Base-by-base conservation (phyloP, 2,113 vertebrate species). In the Macquaria ambigua region DNA sequence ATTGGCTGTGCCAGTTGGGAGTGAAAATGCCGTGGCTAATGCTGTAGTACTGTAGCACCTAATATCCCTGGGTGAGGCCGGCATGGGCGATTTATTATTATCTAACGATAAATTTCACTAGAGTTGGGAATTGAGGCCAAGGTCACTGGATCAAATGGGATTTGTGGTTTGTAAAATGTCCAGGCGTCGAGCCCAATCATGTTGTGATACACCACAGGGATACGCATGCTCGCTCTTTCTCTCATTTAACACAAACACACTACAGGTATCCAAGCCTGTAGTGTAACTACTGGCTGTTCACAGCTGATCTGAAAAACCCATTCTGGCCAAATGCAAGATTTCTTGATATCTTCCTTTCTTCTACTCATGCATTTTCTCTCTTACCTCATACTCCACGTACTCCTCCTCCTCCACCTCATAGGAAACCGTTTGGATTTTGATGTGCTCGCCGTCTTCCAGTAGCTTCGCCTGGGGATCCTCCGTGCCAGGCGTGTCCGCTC, bases 351-450 rank as follows among this genome's bases (percentile, higher is more conserved):
- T 46, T 3, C 4, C 46, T 48, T 63, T 62, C 46, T 61, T 68
- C 37, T 37, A 31, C 43, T 28, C n/a, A 25, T 66, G 28, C 6
- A 46, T 64, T 48, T 56, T 67, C 68, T 64, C 34, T 43, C 92
- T 95, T 94, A 97, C 97, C 96, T 98, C 97, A 0, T 96, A 98
- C 86, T 97, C 97, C 69, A 97, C 97, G 11, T 98, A 97, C 87
- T 99, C 97, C 82, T 98, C 98, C 84, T 98, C 98, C 68, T 98
- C 98, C 77, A 99, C 97, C 52, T 98, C 97, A 0, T 97, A 98
- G 91, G 98, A 99, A 72, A 99, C 98, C 0, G 98, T 99, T 61
- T 98, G 98, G 91, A 99, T 99, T 91, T 96, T 95, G 70, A 96
- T 94, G 55, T 95, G 87, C 2, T 98, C 97, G 0, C 96, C 96